phyloP scores from a whole-genome alignment of 2,888 invertebrate genomes.

The Drosophila anomalipes region DNA sequence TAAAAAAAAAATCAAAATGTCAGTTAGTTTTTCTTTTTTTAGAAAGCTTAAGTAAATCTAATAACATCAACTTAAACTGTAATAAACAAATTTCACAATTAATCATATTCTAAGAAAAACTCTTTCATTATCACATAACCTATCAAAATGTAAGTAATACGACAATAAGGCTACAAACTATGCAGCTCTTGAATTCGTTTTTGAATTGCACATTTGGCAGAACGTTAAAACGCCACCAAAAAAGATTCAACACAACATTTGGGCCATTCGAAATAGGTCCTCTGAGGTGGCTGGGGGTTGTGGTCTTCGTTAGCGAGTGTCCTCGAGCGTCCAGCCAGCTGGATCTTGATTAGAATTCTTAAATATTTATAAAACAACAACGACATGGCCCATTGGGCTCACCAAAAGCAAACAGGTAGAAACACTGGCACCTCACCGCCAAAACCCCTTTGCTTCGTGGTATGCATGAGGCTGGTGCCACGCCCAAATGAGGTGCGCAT shows the following conservation, averaged over 20 bases:
- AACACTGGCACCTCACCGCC: conserved; percentile 5
- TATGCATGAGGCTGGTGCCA: conserved; percentile 14
- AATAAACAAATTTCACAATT: not conserved
- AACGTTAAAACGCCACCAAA: conserved; percentile 82
- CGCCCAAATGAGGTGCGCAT: conserved; percentile 46
- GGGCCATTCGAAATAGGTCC: conserved; percentile 45
- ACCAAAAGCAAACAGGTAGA: conserved; percentile 67
- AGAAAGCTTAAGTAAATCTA: not conserved
- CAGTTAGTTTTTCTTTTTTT: not conserved
- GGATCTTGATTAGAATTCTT: conserved; percentile 84
- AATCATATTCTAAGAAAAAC: not conserved
- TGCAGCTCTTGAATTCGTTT: conserved; percentile 39
- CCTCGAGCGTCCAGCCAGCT: conserved; percentile 54
- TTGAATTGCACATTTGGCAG: conserved; percentile 76
- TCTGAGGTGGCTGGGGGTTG: conserved; percentile 1
- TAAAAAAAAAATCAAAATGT: too few relatives aligned
- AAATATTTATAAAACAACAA: conserved; percentile 83
- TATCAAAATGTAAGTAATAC: not conserved
- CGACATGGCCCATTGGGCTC: conserved; percentile 36
- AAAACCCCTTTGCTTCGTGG: not conserved
- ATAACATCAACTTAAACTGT: not conserved
- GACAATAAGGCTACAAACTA: conserved; percentile 23
- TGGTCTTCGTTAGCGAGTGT: conserved; percentile 21
- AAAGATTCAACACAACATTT: conserved; percentile 83
- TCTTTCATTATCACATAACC: not conserved